phyloP scores from a whole-genome alignment of 35 echinoderm and acorn worm species.

The Stichopus chloronotus region DNA sequence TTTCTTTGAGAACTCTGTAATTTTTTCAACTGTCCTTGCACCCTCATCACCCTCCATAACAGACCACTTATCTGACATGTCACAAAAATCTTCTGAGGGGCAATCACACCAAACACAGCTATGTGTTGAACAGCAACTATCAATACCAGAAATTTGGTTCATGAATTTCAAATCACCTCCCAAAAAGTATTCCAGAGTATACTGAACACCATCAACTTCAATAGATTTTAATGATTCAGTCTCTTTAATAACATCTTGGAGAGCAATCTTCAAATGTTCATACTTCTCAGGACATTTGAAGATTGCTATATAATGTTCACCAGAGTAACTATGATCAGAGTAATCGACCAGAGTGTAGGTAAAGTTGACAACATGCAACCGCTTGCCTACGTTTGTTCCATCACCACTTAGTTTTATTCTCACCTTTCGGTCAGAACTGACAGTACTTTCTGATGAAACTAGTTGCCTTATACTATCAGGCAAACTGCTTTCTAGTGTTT shows the following conservation, averaged over 20 bases:
- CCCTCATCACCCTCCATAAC: background rate
- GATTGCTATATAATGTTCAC: background rate
- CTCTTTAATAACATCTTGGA: background rate
- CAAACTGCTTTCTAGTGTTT: background rate
- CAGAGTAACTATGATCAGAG: constrained; percentile 3
- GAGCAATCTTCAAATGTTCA: background rate
- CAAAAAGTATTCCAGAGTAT: background rate
- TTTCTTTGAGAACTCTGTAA: background rate
- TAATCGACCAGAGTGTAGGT: background rate
- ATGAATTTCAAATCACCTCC: constrained; percentile 5
- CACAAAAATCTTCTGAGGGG: background rate
- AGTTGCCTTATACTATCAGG: background rate
- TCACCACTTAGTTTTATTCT: no score
- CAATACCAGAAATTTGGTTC: constrained; percentile 15
- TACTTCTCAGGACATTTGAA: constrained; percentile 5
- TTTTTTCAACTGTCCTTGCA: background rate
- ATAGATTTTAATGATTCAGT: background rate
- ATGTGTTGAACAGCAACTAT: background rate
- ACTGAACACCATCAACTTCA: background rate
- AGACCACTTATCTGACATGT: background rate
- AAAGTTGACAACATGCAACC: background rate
- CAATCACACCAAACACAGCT: background rate
- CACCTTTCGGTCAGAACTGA: background rate
- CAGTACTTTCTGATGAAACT: background rate
- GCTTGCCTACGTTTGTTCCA: background rate